Evolutionary conservation across 2,113 vertebrate species (phyloP).

Genomic region (Orientallactaga bullata): DNA sequence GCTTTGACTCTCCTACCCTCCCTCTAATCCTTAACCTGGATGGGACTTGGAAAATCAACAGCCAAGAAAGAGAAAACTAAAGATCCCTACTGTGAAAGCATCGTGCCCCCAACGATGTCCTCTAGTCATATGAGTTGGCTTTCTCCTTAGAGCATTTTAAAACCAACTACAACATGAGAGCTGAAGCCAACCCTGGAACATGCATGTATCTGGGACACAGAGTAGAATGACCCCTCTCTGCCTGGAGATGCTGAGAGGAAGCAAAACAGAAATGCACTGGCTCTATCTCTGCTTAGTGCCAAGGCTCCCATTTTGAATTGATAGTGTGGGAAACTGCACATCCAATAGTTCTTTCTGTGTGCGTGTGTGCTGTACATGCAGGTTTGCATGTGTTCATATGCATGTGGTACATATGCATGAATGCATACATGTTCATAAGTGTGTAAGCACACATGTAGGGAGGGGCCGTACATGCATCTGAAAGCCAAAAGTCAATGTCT

Average conservation of each 20-base stretch:
- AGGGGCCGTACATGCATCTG: no score
- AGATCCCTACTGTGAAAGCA: fast-evolving
- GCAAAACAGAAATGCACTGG: fast-evolving
- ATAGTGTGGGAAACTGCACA: fast-evolving
- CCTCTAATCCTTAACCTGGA: neutral
- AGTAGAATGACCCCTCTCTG: no score
- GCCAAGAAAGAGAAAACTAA: neutral
- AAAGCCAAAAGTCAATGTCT: no score
- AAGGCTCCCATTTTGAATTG: fast-evolving
- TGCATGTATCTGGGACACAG: fast-evolving
- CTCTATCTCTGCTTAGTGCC: fast-evolving
- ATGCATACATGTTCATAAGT: no score
- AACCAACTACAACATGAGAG: fast-evolving
- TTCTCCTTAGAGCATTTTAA: neutral
- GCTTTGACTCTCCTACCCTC: neutral
- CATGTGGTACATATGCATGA: no score
- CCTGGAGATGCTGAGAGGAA: fast-evolving
- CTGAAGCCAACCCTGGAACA: fast-evolving
- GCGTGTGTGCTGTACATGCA: no score
- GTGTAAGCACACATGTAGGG: no score
- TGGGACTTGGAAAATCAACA: neutral
- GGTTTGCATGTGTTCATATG: no score
- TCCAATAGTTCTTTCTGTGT: no score
- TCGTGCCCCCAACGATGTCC: fast-evolving
- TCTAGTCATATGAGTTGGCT: fast-evolving